Base-by-base conservation (phyloP, 2,888 invertebrate genomes). In the Pterostichus madidus region DNA sequence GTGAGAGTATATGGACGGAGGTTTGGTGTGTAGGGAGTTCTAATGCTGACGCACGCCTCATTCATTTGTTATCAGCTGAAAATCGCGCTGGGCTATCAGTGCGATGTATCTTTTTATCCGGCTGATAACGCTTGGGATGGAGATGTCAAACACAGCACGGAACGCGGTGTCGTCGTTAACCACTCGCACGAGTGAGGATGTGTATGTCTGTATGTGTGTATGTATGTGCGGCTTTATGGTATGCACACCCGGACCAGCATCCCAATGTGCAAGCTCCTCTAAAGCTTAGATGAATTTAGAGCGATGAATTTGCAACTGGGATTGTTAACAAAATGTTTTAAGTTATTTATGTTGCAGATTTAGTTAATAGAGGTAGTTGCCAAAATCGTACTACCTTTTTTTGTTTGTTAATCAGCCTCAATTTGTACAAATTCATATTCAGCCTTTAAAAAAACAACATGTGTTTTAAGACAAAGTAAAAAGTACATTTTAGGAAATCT, bases 51-150 rank as follows among this genome's bases (percentile, higher is more conserved):
- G 75, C 56, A 52, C 32, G 59, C 52, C 68, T 83, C 77, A 83
- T 83, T 83, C 83, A 83, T 83, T 64, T 68, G 82, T 77, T 83
- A 83, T 83, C 83, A 83, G 64, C 31, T 77, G 83, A 64, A 80
- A 83, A 83, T 83, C 83, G 87, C 88, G 86, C 86, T 82, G 80
- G 83, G 84, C 84, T 86, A 86, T 86, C 86, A 84, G 84, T 24
- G 85, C 88, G 89, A 89, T 89, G 86, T 86, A 89, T 89, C 89
- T 89, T 87, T 89, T 89, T 89, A 88, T 88, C 88, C 87, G 84
- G 84, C 83, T 87, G 88, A 88, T 88, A 88, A 85, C 85, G 86
- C 84, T 8, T 13, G 44, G 49, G 64, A 52, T 80, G 68, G 88
- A 90, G 89, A 89, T 88, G 90, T 90, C 90, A 90, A 89, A 90